Percentiles rank a stretch among this genome's conserved stretches.
These are phyloP conservation scores for Harpegnathos saltator DNA, from an alignment of 1,140 invertebrate species.

Conservation along the genomic window DNA sequence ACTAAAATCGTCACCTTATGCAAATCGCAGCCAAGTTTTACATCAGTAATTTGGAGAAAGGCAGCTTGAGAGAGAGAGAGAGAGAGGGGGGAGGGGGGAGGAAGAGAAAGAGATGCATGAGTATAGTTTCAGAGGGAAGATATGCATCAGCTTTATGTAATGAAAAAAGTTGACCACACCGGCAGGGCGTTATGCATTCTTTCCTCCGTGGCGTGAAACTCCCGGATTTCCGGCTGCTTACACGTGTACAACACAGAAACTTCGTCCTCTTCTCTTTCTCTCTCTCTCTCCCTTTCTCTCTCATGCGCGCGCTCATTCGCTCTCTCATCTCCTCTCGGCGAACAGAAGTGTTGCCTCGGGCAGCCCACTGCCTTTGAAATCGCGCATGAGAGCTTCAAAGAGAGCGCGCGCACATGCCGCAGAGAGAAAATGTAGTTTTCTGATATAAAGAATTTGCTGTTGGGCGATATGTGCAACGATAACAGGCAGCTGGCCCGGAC, in stretches of 20 bases:
- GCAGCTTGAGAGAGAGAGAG: no score
- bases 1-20: no score
- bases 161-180: constrained; percentile 44
- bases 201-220: constrained; percentile 5
- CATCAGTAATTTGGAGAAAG: no score
- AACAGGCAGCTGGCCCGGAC: constrained; percentile 24
- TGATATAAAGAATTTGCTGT: constrained; percentile 60
- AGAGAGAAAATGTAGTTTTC: constrained; percentile 46
- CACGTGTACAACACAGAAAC: constrained; percentile 43
- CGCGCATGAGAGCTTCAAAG: constrained; percentile 15
- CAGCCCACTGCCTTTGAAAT: constrained; percentile 35
- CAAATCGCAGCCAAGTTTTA: no score
- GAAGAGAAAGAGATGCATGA: no score
- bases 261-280: background rate
- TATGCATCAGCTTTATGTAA: constrained; percentile 23
- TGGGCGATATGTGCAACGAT: constrained; percentile 45
- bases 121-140: background rate
- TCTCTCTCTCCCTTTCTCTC: background rate
- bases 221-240: constrained; percentile 49
- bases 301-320: background rate
- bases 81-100: no score
- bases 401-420: background rate
- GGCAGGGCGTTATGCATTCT: constrained; percentile 16
- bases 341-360: constrained; percentile 46
- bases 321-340: constrained; percentile 8